Base-by-base conservation (phyloP, 2,888 invertebrate genomes). In the Seladonia tumulorum region DNA sequence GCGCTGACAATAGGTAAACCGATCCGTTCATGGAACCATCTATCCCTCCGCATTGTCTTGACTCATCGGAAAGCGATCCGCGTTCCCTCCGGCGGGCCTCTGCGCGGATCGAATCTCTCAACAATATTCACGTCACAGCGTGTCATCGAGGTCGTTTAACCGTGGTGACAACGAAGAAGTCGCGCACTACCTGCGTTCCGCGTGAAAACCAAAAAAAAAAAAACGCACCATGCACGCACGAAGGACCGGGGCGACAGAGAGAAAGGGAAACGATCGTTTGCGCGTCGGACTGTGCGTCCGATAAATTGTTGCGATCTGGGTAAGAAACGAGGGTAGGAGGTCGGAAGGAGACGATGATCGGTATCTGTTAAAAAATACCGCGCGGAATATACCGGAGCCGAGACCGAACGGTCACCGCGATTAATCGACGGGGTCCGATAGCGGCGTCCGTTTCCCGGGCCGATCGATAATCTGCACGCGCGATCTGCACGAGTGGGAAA, bases 251-350 rank as follows among this genome's bases (percentile, higher is more conserved):
- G 8, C 22, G 49, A 7, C 49, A 2, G 10, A 53, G 22, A 53
- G 22, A 53, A 22, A 10, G 5, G 39, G 8, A 53, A 53, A 2
- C 53, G 10, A 4, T 10, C 42, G 42, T 42, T 39, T 10, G 14
- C 2, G 45, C 45, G 45, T 47, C 47, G 5, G n/a, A 8, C 12
- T 25, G 60, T 60, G 25, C 8, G 60, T 14, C 2, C 60, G 84
- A 83, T 86, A 86, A 87, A 87, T 77, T 85, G 74, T 76, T 77
- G 70, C 83, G 82, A 90, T 85, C 76, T 83, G n/a, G 81, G 85
- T 88, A 89, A 87, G 88, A 90, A 92, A 92, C 85, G 91, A 90
- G 92, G 92, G 87, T 89, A 92, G 90, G 90, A 90, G 92, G 92
- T 92, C 91, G n/a, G n/a, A n/a, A n/a, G n/a, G n/a, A n/a, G n/a